Percentiles rank a stretch among this genome's conserved stretches.
Conservation (phyloP, 2,113 vertebrate genomes). For the Leucopsar rothschildi region DNA sequence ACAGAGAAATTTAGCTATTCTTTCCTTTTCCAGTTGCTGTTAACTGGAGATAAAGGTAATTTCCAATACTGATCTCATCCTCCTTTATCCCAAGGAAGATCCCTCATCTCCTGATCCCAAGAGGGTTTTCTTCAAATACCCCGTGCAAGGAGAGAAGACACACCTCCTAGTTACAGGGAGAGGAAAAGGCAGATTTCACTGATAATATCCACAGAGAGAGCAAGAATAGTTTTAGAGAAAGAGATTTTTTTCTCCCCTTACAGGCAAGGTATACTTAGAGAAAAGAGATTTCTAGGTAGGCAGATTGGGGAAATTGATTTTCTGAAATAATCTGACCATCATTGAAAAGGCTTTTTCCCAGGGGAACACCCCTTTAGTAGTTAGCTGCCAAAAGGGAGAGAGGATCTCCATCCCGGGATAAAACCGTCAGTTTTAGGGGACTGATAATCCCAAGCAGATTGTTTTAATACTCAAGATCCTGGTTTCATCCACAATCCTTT, state of each 20-base stretch:
- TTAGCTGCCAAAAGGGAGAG: not conserved
- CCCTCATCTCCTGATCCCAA: not conserved
- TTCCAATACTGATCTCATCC: not conserved
- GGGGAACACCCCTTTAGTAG: not conserved
- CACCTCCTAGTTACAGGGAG: not conserved
- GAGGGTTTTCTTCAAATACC: not conserved
- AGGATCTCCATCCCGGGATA: not conserved
- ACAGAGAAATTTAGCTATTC: not conserved
- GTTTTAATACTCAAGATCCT: conserved; percentile 14
- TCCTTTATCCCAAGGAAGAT: not conserved
- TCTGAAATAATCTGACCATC: not conserved
- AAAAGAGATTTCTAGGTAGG: not conserved
- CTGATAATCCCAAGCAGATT: not conserved
- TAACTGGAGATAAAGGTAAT: conserved; percentile 20
- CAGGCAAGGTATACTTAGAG: not conserved
- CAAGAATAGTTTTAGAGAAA: not conserved
- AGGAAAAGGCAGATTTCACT: not conserved
- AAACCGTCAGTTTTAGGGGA: not conserved
- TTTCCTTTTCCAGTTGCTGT: conserved; percentile 1
- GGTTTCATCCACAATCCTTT: conserved; percentile 10
- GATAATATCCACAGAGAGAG: not conserved
- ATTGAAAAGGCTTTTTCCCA: not conserved
- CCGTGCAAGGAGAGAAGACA: not conserved
- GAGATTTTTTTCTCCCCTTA: not conserved
- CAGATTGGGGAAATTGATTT: not conserved